Evolutionary conservation across 2,113 vertebrate genomes (phyloP).

Genomic region (Petrocephalus zakoni): DNA sequence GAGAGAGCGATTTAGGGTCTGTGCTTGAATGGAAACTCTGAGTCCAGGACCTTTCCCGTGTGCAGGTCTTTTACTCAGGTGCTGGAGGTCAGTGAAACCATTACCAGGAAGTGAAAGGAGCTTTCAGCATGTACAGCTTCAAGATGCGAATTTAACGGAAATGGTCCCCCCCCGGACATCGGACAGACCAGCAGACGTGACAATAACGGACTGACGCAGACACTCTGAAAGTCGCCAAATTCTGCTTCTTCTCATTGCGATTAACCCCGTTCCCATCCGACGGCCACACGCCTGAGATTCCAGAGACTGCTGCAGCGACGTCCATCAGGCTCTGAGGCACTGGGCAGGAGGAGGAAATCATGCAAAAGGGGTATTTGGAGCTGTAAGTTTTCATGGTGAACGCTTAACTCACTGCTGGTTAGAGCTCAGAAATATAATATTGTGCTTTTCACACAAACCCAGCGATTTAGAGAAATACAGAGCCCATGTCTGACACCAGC

Average conservation of each 20-base stretch:
- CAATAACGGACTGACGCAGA: background rate
- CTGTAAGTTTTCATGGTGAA: background rate
- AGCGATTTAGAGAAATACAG: background rate
- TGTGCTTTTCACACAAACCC: background rate
- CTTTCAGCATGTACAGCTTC: conserved; percentile 9
- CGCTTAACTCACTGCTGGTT: background rate
- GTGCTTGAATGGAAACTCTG: background rate
- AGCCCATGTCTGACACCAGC: background rate
- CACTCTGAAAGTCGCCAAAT: background rate
- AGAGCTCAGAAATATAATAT: background rate
- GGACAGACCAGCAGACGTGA: background rate
- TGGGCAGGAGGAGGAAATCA: background rate
- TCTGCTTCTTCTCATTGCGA: background rate
- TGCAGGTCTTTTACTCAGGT: background rate
- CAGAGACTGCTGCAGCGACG: background rate
- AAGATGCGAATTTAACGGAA: conserved; percentile 7
- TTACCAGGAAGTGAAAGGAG: conserved; percentile 8
- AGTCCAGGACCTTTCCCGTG: background rate
- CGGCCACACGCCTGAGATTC: background rate
- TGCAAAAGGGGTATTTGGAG: background rate
- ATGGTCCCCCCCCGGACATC: background rate
- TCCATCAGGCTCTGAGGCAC: background rate
- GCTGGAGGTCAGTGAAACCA: conserved; percentile 4
- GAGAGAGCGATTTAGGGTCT: background rate
- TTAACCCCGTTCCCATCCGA: background rate